phyloP scores from a whole-genome alignment of 2,113 vertebrate species.

The Cygnus buccinator region DNA sequence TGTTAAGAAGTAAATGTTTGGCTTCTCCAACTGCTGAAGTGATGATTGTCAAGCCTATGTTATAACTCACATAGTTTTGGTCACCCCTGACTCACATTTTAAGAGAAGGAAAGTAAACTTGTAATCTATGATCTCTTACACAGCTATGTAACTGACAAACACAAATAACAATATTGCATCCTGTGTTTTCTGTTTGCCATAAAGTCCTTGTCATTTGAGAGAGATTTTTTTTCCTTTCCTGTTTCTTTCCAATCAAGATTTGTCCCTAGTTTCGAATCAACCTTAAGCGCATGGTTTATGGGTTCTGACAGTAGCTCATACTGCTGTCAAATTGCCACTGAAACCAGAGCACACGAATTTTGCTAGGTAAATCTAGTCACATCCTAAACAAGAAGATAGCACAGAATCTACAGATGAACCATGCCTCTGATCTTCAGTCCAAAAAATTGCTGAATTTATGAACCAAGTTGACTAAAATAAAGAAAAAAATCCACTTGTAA shows the following conservation, averaged over 20 bases:
- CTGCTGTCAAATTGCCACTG: not conserved
- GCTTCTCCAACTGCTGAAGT: not conserved
- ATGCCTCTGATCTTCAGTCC: not conserved
- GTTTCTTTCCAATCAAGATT: not conserved
- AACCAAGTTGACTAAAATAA: not conserved
- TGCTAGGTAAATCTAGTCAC: not conserved
- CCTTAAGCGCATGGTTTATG: not conserved
- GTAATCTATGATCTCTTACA: not conserved
- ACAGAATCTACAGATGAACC: not conserved
- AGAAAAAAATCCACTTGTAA: not conserved
- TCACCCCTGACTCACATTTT: constrained; percentile 13
- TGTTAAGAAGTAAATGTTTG: not conserved
- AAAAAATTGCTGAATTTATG: not conserved
- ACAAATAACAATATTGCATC: not conserved
- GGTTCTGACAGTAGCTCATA: not conserved
- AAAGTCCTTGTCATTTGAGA: constrained; percentile 1
- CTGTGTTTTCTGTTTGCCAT: not conserved
- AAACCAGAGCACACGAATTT: not conserved
- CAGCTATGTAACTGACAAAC: not conserved
- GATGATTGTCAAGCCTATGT: not conserved
- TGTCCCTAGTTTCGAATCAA: not conserved
- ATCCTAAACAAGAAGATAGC: not conserved
- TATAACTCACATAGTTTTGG: not conserved
- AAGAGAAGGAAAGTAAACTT: not conserved
- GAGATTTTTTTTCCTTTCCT: not conserved